phyloP scores from a whole-genome alignment of 2,113 vertebrate genomes.

The Mystacornis crossleyi region DNA sequence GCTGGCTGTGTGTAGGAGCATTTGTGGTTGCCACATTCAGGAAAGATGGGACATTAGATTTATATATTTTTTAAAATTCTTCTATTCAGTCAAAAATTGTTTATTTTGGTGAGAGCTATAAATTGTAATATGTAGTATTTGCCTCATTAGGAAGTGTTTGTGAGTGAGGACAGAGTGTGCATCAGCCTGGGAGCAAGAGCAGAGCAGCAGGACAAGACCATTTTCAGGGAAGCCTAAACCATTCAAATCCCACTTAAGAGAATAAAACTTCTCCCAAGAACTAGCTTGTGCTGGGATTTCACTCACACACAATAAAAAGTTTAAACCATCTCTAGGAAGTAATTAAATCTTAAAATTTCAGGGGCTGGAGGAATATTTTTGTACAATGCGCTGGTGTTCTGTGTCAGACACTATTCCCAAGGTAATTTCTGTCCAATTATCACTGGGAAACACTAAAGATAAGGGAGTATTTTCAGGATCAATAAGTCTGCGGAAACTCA shows the following conservation, averaged over 20 bases:
- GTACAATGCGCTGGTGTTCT: background rate
- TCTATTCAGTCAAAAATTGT: background rate
- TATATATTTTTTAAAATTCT: background rate
- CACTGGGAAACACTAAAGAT: background rate
- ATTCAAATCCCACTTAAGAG: background rate
- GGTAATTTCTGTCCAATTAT: background rate
- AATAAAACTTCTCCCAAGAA: background rate
- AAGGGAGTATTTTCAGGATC: background rate
- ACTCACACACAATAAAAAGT: background rate
- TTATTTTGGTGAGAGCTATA: background rate
- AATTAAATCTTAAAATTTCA: background rate
- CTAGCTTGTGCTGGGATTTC: background rate
- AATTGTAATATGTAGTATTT: background rate
- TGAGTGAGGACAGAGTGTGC: background rate
- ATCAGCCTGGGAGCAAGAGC: background rate
- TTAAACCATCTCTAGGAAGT: background rate
- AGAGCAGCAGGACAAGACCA: background rate
- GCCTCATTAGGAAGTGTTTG: background rate
- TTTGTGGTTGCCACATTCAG: background rate
- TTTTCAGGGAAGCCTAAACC: background rate
- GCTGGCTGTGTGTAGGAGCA: background rate
- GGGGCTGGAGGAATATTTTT: background rate
- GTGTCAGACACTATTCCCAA: background rate
- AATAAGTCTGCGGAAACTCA: background rate
- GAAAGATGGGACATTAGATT: background rate